Evolutionary conservation across 2,113 vertebrate species (phyloP), one percentile per base, ranked within the genome.

Genomic region (Proterorhinus semilunaris): DNA sequence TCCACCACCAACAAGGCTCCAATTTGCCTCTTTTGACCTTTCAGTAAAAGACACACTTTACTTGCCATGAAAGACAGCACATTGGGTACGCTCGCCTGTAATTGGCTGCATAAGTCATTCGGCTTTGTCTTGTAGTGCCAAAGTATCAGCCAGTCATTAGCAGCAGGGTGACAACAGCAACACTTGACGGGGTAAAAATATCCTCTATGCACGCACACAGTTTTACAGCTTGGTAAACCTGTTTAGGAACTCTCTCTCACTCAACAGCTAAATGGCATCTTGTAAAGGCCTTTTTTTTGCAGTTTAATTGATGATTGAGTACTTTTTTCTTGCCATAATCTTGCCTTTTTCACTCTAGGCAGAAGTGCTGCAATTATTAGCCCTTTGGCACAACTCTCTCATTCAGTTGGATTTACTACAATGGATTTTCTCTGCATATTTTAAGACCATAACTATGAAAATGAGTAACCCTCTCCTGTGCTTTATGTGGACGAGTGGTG

Each of bases 1-100:
- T 69, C 65, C 49, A 15, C 53, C 55, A 54, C 72, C 64, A 65
- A 48, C 66, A 74, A 61, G 16, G 61, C 67, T 86, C 63, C 75
- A 76, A 68, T 83, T 87, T 86, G 76, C 72, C 69, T 75, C 62
- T 79, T 82, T 78, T 83, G 87, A 87, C 84, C 87, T 87, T 85
- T 87, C 62, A 82, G 74, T 80, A 43, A 85, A 36, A 72, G 79
- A 86, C 77, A 83, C 82, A 76, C 84, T 89, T 27, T 55, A 51
- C 58, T 71, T 58, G 45, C 36, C 67, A 80, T 82, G 76, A 87
- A 68, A 83, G 27, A 36, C 27, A 3, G 27, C 27, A 36, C 27
- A 36, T 36, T 36, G 57, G 48, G 72, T 62, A 65, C 62, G 76
- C 72, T 79, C 68, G 75, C 46, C 50, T 69, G 52, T 87, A 79